Base-by-base conservation (phyloP, 2,797 vertebrate genomes). In the Clarias platycephalus region DNA sequence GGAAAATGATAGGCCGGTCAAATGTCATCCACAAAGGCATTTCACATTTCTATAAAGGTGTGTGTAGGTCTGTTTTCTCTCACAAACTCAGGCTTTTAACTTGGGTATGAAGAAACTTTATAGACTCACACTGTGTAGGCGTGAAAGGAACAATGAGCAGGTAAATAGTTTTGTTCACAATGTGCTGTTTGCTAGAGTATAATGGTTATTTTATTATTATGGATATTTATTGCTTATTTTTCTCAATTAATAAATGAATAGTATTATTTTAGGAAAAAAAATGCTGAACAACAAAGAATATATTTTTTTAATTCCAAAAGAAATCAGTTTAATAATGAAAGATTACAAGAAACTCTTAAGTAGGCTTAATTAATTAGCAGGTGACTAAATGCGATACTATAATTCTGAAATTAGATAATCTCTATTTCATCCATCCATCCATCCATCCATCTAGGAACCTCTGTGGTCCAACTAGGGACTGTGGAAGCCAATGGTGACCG, bases 1-100 rank as follows among this genome's bases (percentile, higher is more conserved):
- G 62, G 37, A 53, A 81, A 86, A 86, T 86, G 70, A 86, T 83
- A 83, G 77, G 62, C 77, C 80, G 82, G 53, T 86, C 34, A 44
- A 68, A 86, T 49, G 34, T 63, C 76, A 80, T 86, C 60, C 49
- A 75, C 62, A 74, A 49, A 80, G 58, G 4, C 76, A 60, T 58
- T 64, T 44, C 49, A 70, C 71, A 72, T 83, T 49, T 58, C 12
- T 66, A 34, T 58, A 55, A 71, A 79, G 24, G 81, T 80, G 80
- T 66, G 9, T 71, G 55, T 70, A 4, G 58, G 40, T 75, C 44
- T 68, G 83, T 26, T 75, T 49, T 68, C 7, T 82, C 18, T 82
- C 26, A 57, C 62, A 44, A 44, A n/a, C 15, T 49, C 20, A 31
- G 20, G 67, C 71, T 82, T 20, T 70, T 63, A 34, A 76, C 34